These are phyloP conservation scores for Lobophora halterata DNA, from an alignment of 2,888 invertebrate species.

Conservation along the genomic window DNA sequence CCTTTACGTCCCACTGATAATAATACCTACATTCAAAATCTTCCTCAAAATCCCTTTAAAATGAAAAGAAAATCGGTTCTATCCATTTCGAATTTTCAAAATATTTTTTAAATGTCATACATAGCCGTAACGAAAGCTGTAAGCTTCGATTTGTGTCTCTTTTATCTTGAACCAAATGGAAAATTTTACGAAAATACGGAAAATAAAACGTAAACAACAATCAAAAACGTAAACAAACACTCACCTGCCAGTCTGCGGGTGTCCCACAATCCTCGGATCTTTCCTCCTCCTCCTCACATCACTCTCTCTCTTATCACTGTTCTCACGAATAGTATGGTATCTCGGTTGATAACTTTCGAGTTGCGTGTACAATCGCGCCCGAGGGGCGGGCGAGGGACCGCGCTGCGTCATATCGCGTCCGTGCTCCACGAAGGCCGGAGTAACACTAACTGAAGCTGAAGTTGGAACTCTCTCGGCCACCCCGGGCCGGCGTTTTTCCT, in stretches of 20 bases:
- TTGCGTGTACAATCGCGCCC: conserved; percentile 71
- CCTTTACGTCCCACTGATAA: no score
- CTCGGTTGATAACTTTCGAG: conserved; percentile 77
- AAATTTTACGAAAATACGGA: no score
- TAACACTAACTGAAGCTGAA: conserved; percentile 55
- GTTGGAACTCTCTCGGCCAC: conserved; percentile 55
- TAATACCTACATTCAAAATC: no score
- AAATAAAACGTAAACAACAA: no score
- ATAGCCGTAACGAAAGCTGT: no score
- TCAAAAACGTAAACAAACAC: conserved; percentile 28
- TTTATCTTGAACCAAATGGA: conserved; percentile 3
- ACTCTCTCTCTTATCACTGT: conserved; percentile 71
- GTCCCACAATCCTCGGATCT: conserved; percentile 60
- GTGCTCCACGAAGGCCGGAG: conserved; percentile 51
- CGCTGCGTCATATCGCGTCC: conserved; percentile 67
- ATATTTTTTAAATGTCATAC: no score
- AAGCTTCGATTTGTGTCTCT: conserved; percentile 1
- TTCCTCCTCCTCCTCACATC: conserved; percentile 63
- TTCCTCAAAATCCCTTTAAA: no score
- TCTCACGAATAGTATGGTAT: conserved; percentile 76
- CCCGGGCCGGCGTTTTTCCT: conserved; percentile 68
- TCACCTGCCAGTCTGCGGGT: conserved; percentile 58
- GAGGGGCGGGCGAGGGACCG: conserved; percentile 62
- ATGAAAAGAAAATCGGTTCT: no score
- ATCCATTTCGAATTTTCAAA: no score